Percentiles rank a stretch among this genome's conserved stretches.
Conservation (phyloP, 2,888 invertebrate species). For the Drosophila melanosoma region DNA sequence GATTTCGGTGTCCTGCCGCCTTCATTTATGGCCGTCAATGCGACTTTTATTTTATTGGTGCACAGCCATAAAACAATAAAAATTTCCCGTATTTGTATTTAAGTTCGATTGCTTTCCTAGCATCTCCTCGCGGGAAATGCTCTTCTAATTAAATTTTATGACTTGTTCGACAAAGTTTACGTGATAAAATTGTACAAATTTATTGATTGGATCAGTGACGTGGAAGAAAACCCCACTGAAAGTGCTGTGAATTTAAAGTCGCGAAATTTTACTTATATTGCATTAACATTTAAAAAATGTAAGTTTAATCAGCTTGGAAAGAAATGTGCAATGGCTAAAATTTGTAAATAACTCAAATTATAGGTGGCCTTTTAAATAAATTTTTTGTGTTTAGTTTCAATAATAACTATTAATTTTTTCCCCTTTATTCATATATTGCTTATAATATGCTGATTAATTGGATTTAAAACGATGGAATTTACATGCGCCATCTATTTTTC, state of each 20-base stretch:
- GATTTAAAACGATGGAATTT: neutral
- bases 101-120: conserved; percentile 55
- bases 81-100: conserved; percentile 57
- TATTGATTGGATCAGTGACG: conserved; percentile 22
- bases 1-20: conserved; percentile 16
- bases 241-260: neutral
- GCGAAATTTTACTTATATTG: neutral
- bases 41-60: conserved; percentile 52
- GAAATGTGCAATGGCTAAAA: neutral
- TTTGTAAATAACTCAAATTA: neutral
- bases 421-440: neutral
- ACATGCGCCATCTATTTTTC: conserved; percentile 26
- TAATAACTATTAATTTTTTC: neutral
- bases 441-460: neutral
- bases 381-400: neutral
- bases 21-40: conserved; percentile 57
- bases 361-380: neutral
- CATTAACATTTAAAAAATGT: neutral
- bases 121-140: conserved; percentile 58
- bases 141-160: conserved; percentile 77
- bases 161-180: conserved; percentile 64
- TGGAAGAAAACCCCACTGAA: neutral
- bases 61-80: conserved; percentile 72
- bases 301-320: neutral
- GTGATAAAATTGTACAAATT: conserved; percentile 48